Evolutionary conservation across 2,113 vertebrate species (phyloP).

Genomic region (Pelodiscus sinensis): DNA sequence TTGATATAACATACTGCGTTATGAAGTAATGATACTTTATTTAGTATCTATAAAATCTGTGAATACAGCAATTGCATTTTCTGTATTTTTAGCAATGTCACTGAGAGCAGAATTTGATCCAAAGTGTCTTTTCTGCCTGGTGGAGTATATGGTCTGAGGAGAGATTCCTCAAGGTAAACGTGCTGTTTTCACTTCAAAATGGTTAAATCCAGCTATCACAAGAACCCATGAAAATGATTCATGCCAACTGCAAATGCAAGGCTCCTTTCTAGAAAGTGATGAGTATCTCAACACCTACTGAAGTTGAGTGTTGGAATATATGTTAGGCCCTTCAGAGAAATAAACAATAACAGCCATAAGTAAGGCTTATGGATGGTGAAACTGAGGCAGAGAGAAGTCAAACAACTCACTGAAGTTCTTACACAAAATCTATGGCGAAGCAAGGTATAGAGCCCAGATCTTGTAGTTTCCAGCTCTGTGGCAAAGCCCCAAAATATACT

Average conservation of each 20-base stretch:
- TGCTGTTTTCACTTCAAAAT: background rate
- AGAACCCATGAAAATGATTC: background rate
- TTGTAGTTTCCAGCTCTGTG: background rate
- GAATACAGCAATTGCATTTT: background rate
- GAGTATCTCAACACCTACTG: background rate
- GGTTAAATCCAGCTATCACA: background rate
- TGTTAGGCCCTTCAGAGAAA: background rate
- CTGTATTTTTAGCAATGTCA: fast-evolving
- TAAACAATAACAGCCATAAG: constrained; percentile 7
- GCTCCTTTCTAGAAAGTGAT: background rate
- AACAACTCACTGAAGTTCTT: background rate
- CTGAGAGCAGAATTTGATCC: background rate
- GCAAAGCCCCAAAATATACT: background rate
- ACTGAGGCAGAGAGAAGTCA: constrained; percentile 10
- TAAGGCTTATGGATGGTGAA: constrained; percentile 14
- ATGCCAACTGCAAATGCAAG: background rate
- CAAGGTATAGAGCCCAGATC: constrained; percentile 38
- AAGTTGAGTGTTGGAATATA: fast-evolving
- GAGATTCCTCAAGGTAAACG: background rate
- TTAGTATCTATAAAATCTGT: background rate
- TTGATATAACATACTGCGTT: background rate
- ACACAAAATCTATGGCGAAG: background rate
- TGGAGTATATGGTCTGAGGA: background rate
- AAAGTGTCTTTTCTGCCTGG: background rate
- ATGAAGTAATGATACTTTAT: background rate